Evolutionary conservation across 2,113 vertebrate species (phyloP).

Genomic region (Potamarius usumacintae): DNA sequence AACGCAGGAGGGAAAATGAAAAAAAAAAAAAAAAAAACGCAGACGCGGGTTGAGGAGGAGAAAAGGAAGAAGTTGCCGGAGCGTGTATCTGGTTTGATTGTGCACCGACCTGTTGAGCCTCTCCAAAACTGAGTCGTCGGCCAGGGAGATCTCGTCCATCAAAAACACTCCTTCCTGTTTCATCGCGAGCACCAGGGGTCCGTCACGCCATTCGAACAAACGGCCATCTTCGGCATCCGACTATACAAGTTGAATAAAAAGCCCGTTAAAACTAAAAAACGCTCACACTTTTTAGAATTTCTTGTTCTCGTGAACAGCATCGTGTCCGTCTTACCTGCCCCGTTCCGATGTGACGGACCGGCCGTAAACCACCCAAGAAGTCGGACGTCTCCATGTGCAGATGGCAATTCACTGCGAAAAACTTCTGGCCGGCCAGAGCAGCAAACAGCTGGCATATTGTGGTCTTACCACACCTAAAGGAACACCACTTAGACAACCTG

Average conservation of each 20-base stretch:
- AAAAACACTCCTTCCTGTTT: conserved; percentile 88
- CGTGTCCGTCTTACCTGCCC: conserved; percentile 69
- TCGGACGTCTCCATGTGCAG: conserved; percentile 97
- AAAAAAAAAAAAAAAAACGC: not conserved
- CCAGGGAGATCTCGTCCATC: conserved; percentile 95
- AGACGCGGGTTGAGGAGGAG: not conserved
- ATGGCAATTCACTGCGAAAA: conserved; percentile 91
- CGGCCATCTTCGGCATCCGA: conserved; percentile 77
- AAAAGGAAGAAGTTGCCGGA: not conserved
- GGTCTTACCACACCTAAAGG: conserved; percentile 91
- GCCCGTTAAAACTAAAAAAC: not conserved
- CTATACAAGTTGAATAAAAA: conserved; percentile 55
- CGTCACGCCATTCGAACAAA: conserved; percentile 94
- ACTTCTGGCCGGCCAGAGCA: conserved; percentile 78
- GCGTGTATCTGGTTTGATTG: not conserved
- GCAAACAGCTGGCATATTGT: conserved; percentile 96
- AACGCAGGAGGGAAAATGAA: too few species aligned
- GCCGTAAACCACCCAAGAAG: conserved; percentile 90
- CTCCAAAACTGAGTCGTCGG: conserved; percentile 95
- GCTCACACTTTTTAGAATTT: not conserved
- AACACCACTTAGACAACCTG: not conserved
- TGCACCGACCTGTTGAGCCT: conserved; percentile 89
- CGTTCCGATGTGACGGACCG: conserved; percentile 78
- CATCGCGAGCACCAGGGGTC: conserved; percentile 91
- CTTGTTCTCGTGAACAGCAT: not conserved